Conservation (phyloP, 2,888 invertebrate genomes). For the Bugulina stolonifera region DNA sequence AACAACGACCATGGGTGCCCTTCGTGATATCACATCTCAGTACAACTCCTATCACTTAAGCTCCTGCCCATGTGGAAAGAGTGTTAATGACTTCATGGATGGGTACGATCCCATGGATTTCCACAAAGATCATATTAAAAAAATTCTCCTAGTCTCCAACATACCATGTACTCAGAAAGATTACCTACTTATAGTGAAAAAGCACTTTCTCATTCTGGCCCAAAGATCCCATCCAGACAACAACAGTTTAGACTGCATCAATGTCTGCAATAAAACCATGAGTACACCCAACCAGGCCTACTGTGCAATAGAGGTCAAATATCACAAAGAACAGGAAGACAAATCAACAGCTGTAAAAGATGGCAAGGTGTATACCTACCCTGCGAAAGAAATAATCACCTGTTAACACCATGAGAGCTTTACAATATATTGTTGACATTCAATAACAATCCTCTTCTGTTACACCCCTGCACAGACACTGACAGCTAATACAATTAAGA, state of each 20-base stretch:
- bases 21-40: too few species aligned
- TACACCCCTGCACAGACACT: too few species aligned
- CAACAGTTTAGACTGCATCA: not conserved
- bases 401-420: not conserved
- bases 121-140: not conserved
- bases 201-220: constrained; percentile 11
- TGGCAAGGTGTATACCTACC: constrained; percentile 10
- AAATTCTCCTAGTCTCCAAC: constrained; percentile 5
- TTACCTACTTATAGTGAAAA: not conserved
- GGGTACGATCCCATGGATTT: not conserved
- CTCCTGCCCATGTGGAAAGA: not conserved
- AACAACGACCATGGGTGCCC: too few species aligned
- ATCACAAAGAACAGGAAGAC: constrained; percentile 16
- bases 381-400: constrained; percentile 1
- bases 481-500: too few species aligned
- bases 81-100: constrained; percentile 19
- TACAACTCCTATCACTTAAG: too few species aligned
- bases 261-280: not conserved
- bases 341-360: not conserved
- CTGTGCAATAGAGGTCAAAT: not conserved
- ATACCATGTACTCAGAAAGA: not conserved
- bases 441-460: too few species aligned
- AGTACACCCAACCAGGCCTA: not conserved
- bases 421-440: too few species aligned
- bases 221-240: constrained; percentile 19